phyloP scores from a whole-genome alignment of 2,888 invertebrate species.

The Pristionchus maxplancki region DNA sequence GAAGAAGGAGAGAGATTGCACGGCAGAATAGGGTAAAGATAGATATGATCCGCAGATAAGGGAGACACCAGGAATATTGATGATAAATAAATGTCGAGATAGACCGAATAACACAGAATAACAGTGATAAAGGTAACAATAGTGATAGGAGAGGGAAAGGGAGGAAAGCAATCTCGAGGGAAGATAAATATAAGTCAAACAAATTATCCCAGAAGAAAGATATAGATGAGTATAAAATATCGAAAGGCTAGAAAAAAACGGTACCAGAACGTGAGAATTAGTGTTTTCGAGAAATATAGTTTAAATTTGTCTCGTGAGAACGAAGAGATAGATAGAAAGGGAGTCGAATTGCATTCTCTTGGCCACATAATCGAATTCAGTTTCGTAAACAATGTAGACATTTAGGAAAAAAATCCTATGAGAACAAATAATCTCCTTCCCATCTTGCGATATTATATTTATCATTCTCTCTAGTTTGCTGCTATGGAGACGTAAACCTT shows the following conservation, averaged over 20 bases:
- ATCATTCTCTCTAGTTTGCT: background rate
- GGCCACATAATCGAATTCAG: background rate
- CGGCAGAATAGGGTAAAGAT: background rate
- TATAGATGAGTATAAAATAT: background rate
- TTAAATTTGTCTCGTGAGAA: too few species aligned
- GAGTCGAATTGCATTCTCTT: conserved; percentile 14
- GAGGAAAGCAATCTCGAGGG: background rate
- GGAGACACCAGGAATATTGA: background rate
- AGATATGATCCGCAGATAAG: background rate
- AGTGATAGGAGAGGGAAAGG: background rate
- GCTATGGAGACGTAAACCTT: background rate
- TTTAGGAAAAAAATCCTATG: background rate
- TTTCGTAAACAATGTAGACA: background rate
- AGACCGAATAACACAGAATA: background rate
- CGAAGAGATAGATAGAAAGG: background rate
- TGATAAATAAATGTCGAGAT: background rate
- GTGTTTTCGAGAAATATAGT: too few species aligned
- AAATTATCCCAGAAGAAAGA: background rate
- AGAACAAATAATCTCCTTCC: background rate
- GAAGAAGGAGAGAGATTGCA: background rate
- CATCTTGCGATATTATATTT: background rate
- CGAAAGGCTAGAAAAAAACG: background rate
- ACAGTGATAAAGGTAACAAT: background rate
- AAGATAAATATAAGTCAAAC: conserved; percentile 17
- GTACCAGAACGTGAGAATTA: too few species aligned